Percentiles rank a stretch among this genome's conserved stretches.
Evolutionary conservation across 2,888 invertebrate genomes (phyloP).

Genomic region (Tinea semifulvella): DNA sequence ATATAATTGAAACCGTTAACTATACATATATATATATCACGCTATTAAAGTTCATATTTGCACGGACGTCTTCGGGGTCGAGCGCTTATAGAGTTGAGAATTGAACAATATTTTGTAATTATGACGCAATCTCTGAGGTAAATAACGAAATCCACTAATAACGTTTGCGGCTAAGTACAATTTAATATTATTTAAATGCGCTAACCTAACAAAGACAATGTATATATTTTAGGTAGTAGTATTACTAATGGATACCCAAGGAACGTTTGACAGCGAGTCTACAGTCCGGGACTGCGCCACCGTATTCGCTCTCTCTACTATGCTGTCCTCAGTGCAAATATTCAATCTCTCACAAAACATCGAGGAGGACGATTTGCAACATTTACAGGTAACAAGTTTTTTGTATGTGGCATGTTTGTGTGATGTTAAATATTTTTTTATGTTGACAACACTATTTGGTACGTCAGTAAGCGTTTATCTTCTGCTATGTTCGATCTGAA

Average conservation of each 20-base stretch:
- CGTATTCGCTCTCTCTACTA: conserved; percentile 97
- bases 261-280: conserved; percentile 97
- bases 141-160: no score
- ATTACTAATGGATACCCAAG: conserved; percentile 94
- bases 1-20: no score
- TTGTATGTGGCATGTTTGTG: conserved; percentile 38
- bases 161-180: no score
- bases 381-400: conserved; percentile 88
- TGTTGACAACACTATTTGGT: conserved; percentile 94
- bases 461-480: conserved; percentile 93
- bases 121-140: no score
- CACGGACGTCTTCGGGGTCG: no score
- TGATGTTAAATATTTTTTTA: no score
- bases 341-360: conserved; percentile 97
- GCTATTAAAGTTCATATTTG: no score
- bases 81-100: no score
- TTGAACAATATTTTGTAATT: no score
- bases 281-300: conserved; percentile 98
- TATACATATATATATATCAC: no score
- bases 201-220: no score
- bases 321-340: conserved; percentile 96
- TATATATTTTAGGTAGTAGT: conserved; percentile 74
- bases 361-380: conserved; percentile 97
- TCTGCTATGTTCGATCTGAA: conserved; percentile 88
- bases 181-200: no score